A percentile compares a stretch with the other conserved stretches of the same genome.
Conservation (phyloP, 1,140 invertebrate species). For the Drosophila ironensis region DNA sequence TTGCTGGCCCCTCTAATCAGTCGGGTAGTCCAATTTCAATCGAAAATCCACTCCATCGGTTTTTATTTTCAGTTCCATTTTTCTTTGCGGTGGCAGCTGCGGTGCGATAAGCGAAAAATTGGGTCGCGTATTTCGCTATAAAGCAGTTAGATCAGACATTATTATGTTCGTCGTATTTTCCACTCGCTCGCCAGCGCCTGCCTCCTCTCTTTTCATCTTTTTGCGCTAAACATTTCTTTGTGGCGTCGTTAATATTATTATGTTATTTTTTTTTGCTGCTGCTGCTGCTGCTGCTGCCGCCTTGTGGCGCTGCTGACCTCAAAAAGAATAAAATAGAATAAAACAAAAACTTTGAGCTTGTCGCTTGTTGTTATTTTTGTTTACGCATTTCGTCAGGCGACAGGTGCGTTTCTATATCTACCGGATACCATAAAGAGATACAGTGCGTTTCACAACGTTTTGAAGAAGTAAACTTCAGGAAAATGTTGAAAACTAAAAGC, state of each 20-base stretch:
- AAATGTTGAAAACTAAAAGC: not conserved
- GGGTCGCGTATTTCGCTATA: constrained; percentile 70
- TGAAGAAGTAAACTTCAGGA: not conserved
- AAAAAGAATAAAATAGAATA: constrained; percentile 46
- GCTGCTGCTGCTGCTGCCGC: constrained; percentile 7
- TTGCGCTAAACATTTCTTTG: constrained; percentile 66
- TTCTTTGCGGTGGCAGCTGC: constrained; percentile 37
- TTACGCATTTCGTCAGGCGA: constrained; percentile 67
- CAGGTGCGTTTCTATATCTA: constrained; percentile 69
- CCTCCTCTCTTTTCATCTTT: constrained; percentile 39
- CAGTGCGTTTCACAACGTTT: constrained; percentile 5
- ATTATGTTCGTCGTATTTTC: constrained; percentile 26
- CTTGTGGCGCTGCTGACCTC: constrained; percentile 48
- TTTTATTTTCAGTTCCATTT: constrained; percentile 9
- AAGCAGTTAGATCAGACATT: constrained; percentile 57
- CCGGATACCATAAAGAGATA: constrained; percentile 20
- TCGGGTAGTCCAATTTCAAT: not conserved
- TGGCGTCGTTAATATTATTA: constrained; percentile 70
- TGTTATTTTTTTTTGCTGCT: constrained; percentile 1
- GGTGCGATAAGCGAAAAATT: constrained; percentile 63
- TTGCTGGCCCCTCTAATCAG: constrained; percentile 47
- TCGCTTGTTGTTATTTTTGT: constrained; percentile 75
- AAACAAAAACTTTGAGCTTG: constrained; percentile 54
- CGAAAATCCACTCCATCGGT: not conserved
- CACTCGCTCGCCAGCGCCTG: constrained; percentile 14